Base-by-base conservation (phyloP, 2,888 invertebrate genomes). In the Philonicus albiceps region DNA sequence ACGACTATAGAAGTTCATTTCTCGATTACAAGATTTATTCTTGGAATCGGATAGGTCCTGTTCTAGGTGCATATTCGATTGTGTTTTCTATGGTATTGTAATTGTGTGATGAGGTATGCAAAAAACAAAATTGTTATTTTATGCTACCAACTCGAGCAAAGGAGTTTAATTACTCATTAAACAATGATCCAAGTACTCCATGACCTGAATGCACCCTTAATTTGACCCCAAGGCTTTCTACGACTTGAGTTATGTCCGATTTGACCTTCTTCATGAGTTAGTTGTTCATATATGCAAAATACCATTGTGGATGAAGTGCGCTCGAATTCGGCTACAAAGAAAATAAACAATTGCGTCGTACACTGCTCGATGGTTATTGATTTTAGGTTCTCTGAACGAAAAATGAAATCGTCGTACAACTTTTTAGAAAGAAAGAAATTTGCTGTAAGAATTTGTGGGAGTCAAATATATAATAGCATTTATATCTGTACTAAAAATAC, bases 241-340 rank as follows among this genome's bases (percentile, higher is more conserved):
- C 88, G 3, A 91, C 90, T 3, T 89, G 87, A 22, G 91, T 90
- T 43, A 93, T 89, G 76, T 93, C 93, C 0, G 90, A 87, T 30
- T 90, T 89, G 0, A 90, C 90, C 86, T 90, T 91, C 37, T 90
- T 88, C 81, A 93, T 90, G 1, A 93, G 85, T 0, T 92, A 6
- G 93, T 90, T n/a, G 88, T 86, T 93, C 92, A 86, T 92, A 93
- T 13, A 93, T 88, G 0, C 91, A 91, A 86, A 91, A 93, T 6
- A 92, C 90, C 0, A 92, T 88, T 0, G 92, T 90, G 0, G 92
- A 91, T 0, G 93, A 91, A 1, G 93, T 92, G 0, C 93, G 93
- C 87, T 93, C 93, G 19, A 91, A 92, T 0, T 93, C 93, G 13
- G 93, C 93, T 1, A 92, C 87, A 75, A 92, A 93, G 87, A 93